phyloP scores from a whole-genome alignment of 2,113 vertebrate genomes.

The Lophius piscatorius region DNA sequence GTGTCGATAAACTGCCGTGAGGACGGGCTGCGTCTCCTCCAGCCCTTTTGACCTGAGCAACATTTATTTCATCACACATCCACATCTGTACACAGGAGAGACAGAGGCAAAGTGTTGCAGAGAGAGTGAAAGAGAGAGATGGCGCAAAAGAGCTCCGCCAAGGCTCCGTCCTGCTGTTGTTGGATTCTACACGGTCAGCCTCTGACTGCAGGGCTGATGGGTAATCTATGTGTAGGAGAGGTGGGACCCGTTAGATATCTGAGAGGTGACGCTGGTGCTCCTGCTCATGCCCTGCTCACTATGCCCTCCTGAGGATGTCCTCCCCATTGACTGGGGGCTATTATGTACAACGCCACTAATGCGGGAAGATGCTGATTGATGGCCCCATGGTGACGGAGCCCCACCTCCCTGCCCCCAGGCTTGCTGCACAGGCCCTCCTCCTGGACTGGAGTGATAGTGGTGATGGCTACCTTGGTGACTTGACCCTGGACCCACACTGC shows the following conservation, averaged over 20 bases:
- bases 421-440: slow-evolving; percentile 88
- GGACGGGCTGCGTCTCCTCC: slow-evolving; percentile 55
- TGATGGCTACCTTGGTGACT: slow-evolving; percentile 85
- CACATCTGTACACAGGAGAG: slow-evolving; percentile 60
- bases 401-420: slow-evolving; percentile 88
- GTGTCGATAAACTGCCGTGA: slow-evolving; percentile 67
- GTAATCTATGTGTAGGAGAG: slow-evolving; percentile 95
- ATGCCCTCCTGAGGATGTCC: slow-evolving; percentile 95
- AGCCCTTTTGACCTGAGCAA: slow-evolving; percentile 79
- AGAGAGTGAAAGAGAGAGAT: slow-evolving; percentile 27
- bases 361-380: slow-evolving; percentile 85
- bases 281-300: slow-evolving; percentile 97
- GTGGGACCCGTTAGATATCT: slow-evolving; percentile 99
- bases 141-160: slow-evolving; percentile 26
- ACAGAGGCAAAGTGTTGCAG: slow-evolving; percentile 27
- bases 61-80: slow-evolving; percentile 72
- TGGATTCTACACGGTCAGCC: slow-evolving; percentile 34
- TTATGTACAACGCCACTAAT: slow-evolving; percentile 90
- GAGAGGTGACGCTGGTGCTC: slow-evolving; percentile 98
- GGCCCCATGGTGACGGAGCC: slow-evolving; percentile 90
- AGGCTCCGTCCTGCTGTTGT: slow-evolving; percentile 39
- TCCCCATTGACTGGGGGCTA: slow-evolving; percentile 96
- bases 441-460: slow-evolving; percentile 88
- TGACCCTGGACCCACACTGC: slow-evolving; percentile 54
- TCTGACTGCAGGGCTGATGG: slow-evolving; percentile 29